These are phyloP conservation scores for Tetranychus urticae DNA, from an alignment of 1,140 invertebrate species.

Conservation along the genomic window DNA sequence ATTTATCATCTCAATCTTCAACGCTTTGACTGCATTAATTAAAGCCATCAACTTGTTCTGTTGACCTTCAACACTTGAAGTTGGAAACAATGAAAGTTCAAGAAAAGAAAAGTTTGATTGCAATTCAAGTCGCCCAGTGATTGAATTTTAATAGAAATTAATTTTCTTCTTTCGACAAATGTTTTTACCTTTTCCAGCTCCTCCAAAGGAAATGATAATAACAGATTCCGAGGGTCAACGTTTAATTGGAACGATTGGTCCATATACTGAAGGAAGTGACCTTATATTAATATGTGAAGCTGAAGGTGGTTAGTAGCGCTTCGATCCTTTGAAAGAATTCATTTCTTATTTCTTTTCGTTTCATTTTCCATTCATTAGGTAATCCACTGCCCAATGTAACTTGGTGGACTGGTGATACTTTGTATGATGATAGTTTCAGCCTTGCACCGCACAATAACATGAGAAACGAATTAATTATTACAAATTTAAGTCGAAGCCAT, in stretches of 20 bases:
- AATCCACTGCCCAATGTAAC: conserved; percentile 15
- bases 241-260: conserved; percentile 46
- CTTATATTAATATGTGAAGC: conserved; percentile 60
- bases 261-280: conserved; percentile 59
- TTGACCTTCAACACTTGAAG: no score
- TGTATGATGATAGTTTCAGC: conserved; percentile 15
- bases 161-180: neutral
- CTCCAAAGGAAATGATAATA: conserved; percentile 54
- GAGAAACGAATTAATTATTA: conserved; percentile 37
- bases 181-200: conserved; percentile 29
- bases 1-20: no score
- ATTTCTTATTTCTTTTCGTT: no score
- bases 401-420: conserved; percentile 14
- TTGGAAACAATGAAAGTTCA: no score
- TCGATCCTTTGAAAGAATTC: no score
- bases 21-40: no score
- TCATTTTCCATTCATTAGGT: conserved; percentile 2
- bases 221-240: conserved; percentile 50
- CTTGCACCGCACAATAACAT: conserved; percentile 13
- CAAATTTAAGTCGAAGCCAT: conserved; percentile 41
- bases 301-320: conserved; percentile 37
- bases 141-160: no score
- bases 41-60: no score
- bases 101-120: no score
- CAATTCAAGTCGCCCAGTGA: no score